Base-by-base conservation (phyloP, 2,113 vertebrate species). In the Stomatorhinus ivindoensis region DNA sequence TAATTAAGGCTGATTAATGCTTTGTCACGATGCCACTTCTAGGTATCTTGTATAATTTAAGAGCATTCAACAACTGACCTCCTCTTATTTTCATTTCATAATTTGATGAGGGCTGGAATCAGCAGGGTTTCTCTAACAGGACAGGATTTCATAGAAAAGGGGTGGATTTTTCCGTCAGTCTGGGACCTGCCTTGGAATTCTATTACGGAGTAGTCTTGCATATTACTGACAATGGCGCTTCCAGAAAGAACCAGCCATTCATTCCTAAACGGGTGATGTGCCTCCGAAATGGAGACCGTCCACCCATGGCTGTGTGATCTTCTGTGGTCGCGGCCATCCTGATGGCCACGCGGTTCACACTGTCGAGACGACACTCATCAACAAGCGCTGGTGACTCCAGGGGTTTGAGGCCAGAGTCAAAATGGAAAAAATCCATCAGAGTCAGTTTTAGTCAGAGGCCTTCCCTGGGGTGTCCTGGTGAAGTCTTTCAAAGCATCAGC, bases 401-500 rank as follows among this genome's bases (percentile, higher is more conserved):
- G 5, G 27, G 50, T 55, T 48, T 53, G 17, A 87, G 24, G 85
- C 85, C 7, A 31, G 85, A 53, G 50, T 35, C 50, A 6, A 51
- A 87, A 55, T 15, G 15, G n/a, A 35, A 19, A 87, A 87, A 53
- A 87, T 87, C 24, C 47, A 87, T 55, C 50, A 39, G 44, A 86
- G 85, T 87, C 85, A 87, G 85, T 87, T 55, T 87, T 48, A 53
- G 44, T 87, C 50, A 51, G 85, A n/a, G 35, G 50, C 85, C 85
- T 55, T 50, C 84, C 84, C 85, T 15, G 27, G 50, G 85, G 85
- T 51, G 85, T 47, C 85, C 85, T 51, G 39, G 47, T 31, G 50
- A 35, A 87, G 31, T 21, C 21, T 84, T 47, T 42, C 82, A 84
- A 84, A 47, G 19, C n/a, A 84, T 86, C 19, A 86, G 19, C 48